Evolutionary conservation across 2,113 vertebrate genomes (phyloP).

Genomic region (Calyptommatus sinebrachiatus): DNA sequence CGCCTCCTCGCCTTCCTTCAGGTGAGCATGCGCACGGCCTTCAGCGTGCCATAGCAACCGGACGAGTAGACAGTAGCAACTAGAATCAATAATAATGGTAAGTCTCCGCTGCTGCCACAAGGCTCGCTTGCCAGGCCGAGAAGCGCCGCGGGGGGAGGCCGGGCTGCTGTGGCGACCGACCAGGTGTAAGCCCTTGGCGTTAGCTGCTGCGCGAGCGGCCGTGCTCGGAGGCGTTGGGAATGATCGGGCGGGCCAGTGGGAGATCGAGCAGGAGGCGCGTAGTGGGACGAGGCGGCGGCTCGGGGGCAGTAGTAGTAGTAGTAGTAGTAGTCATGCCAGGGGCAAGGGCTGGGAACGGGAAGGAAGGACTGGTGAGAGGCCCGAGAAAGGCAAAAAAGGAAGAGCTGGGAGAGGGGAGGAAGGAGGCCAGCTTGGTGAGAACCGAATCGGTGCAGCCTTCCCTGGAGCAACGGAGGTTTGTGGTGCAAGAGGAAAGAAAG

Average conservation of each 20-base stretch:
- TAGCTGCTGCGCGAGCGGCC: slow-evolving; percentile 1
- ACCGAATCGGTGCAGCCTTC: too few species aligned
- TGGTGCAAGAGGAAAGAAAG: neutral
- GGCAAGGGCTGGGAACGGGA: neutral
- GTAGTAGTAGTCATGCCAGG: too few species aligned
- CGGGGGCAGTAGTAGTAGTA: too few species aligned
- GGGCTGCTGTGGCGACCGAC: slow-evolving; percentile 1
- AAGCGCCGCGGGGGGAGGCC: neutral
- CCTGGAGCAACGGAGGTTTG: neutral
- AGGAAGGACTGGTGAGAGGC: neutral
- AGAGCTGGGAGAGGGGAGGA: neutral
- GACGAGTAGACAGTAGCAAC: slow-evolving; percentile 72
- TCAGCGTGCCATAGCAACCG: slow-evolving; percentile 73
- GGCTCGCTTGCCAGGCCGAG: neutral
- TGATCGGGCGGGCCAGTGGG: neutral
- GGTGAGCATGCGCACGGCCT: slow-evolving; percentile 63
- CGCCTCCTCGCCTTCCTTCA: neutral
- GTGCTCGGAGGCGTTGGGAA: neutral
- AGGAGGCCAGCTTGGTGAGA: neutral
- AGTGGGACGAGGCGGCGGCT: too few species aligned
- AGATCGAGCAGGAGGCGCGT: neutral
- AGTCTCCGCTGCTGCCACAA: slow-evolving; percentile 40
- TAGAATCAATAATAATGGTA: slow-evolving; percentile 67
- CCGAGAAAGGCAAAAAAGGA: neutral
- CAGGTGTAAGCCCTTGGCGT: neutral